Evolutionary conservation across 2,888 invertebrate species (phyloP), one percentile per base, ranked within the genome.

Genomic region (Folsomia manolachei): DNA sequence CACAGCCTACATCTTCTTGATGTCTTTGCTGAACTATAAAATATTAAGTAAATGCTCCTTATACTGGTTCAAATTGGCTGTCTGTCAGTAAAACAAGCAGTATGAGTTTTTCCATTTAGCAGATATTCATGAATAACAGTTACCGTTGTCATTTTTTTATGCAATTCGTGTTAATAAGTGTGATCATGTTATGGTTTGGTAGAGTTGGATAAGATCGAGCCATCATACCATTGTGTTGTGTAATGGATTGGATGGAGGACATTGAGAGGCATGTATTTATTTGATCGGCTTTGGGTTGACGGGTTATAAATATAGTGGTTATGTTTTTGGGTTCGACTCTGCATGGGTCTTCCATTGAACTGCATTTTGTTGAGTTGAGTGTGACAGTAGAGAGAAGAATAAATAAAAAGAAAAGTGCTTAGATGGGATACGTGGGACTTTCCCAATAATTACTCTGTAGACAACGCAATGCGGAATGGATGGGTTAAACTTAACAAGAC

Each of bases 271-370:
- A 39, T 14, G 39, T 14, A 39, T 39, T 39, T 39, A 14, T 9
- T n/a, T 39, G 39, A 39, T 56, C 56, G 21, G 56, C 56, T 56
- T 39, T 56, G 56, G 56, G 56, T 56, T 56, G 56, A 56, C 56
- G 56, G 56, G 56, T 56, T 56, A 56, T 56, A 56, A 56, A 56
- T 56, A 56, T 56, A 19, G 18, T 56, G 56, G 56, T 56, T 56
- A 56, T 56, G 56, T 56, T 56, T 56, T 56, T 18, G 56, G 56
- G 56, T 56, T 56, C 18, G 21, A 56, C 56, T 56, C 56, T 56
- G 56, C 56, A 56, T 56, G 56, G 56, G 56, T 56, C 56, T 56
- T 51, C 56, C 56, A 56, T 56, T 56, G n/a, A n/a, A n/a, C n/a
- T n/a, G n/a, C n/a, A n/a, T n/a, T n/a, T n/a, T n/a, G n/a, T n/a